phyloP scores from a whole-genome alignment of 2,113 vertebrate species.

The Tauraco erythrolophus region DNA sequence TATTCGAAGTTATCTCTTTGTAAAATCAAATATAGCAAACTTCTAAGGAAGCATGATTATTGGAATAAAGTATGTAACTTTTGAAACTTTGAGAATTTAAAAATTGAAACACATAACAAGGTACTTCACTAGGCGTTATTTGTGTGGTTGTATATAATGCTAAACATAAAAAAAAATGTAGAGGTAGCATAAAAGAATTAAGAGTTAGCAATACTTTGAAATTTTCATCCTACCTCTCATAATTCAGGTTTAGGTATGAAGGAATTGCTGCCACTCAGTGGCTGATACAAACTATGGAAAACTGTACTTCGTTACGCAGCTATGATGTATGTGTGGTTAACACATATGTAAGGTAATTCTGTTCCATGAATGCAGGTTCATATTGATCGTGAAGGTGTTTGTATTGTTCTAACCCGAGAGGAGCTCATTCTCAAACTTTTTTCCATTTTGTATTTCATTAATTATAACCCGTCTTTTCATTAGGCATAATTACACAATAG shows the following conservation, averaged over 20 bases:
- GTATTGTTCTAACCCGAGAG: background rate
- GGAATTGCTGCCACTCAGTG: constrained; percentile 66
- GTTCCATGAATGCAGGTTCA: background rate
- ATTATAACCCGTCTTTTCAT: background rate
- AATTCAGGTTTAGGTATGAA: background rate
- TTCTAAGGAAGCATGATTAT: background rate
- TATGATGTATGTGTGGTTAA: background rate
- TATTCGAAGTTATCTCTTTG: background rate
- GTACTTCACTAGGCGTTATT: background rate
- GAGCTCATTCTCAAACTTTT: background rate
- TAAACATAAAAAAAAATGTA: background rate
- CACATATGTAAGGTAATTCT: background rate
- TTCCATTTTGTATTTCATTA: background rate
- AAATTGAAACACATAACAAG: background rate
- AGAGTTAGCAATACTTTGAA: background rate
- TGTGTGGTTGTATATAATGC: background rate
- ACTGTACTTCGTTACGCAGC: background rate
- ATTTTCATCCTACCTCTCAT: background rate
- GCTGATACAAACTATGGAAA: background rate
- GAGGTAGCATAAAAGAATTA: background rate
- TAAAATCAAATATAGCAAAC: background rate
- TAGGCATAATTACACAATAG: background rate
- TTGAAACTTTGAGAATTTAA: background rate
- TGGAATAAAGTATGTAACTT: background rate
- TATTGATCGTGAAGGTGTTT: background rate